Evolutionary conservation across 2,888 invertebrate species (phyloP).

Genomic region (Pemphredon lugubris): DNA sequence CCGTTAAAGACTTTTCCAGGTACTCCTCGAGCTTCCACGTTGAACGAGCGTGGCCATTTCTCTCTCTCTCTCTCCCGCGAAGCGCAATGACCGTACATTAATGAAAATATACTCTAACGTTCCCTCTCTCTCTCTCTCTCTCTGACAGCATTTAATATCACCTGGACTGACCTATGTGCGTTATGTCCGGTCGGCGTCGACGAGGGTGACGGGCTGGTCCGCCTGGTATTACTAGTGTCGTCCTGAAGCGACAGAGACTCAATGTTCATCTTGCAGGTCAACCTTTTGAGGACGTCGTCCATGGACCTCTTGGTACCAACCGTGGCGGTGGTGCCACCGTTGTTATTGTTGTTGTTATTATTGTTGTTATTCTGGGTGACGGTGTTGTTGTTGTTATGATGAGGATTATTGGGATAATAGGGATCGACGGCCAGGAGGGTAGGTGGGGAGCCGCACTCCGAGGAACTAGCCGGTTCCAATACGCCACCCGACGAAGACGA

Average conservation of each 20-base stretch:
- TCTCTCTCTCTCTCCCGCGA: too few species aligned
- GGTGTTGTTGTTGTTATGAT: conserved; percentile 83
- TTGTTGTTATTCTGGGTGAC: conserved; percentile 84
- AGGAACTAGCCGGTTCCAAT: conserved; percentile 82
- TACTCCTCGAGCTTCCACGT: too few species aligned
- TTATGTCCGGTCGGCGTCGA: conserved; percentile 78
- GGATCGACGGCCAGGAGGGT: conserved; percentile 85
- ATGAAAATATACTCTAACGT: too few species aligned
- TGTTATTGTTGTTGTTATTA: conserved; percentile 85
- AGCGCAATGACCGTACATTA: too few species aligned
- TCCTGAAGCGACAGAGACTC: conserved; percentile 88
- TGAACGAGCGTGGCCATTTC: too few species aligned
- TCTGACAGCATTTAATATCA: too few species aligned
- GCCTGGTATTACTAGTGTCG: conserved; percentile 87
- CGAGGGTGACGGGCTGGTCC: conserved; percentile 83
- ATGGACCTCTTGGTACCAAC: conserved; percentile 89
- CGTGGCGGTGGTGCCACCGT: conserved; percentile 84
- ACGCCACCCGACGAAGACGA: conserved; percentile 64
- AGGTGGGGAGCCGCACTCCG: conserved; percentile 89
- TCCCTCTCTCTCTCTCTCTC: too few species aligned
- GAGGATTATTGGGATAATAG: conserved; percentile 81
- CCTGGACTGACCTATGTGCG: conserved; percentile 78
- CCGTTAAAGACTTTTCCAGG: too few species aligned
- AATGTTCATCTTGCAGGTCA: conserved; percentile 92
- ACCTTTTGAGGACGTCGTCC: conserved; percentile 94